Evolutionary conservation across 2,797 vertebrate genomes (phyloP), one percentile per base, ranked within the genome.

Genomic region (Kryptolebias ocellatus): DNA sequence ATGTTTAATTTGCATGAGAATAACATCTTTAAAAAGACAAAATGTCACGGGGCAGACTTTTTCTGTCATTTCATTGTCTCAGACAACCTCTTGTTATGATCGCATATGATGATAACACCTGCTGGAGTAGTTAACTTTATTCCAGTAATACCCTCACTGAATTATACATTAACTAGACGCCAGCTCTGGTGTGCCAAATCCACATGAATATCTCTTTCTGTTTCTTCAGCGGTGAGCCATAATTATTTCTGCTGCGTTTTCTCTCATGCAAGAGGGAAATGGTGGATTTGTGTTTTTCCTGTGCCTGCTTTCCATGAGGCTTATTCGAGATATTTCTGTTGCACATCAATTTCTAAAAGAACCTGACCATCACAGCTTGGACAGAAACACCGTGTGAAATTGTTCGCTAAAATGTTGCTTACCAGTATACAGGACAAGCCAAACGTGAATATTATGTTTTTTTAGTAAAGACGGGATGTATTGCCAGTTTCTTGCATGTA

Each of bases 381-480:
- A 51, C 28, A 31, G 5, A 52, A 50, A 42, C 4, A 53, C 4
- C 18, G 28, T 46, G 53, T 6, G 4, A 49, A 61, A 47, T 8
- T n/a, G 1, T 55, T 59, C 39, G 0, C 52, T 44, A 52, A 45
- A 39, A 63, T 60, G 7, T 59, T 29, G 18, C 39, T 5, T 1
- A 55, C 8, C 55, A 20, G 9, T 37, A 27, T 64, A 46, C 16
- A 47, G 50, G n/a, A 16, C 12, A 10, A 68, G 29, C 39, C 18
- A 47, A 72, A 53, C 34, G 53, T 80, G 60, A 68, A 65, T 71
- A 57, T 51, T 54, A 56, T 59, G 17, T 11, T 11, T 11, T 56
- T 58, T 70, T 64, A 49, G 50, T 64, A 44, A 34, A 53, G 28
- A 56, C 50, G 14, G 28, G 11, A 0, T 0, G 28, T 47, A 51